Conservation (phyloP, 1,140 invertebrate genomes). For the Brachystomella parvula region DNA sequence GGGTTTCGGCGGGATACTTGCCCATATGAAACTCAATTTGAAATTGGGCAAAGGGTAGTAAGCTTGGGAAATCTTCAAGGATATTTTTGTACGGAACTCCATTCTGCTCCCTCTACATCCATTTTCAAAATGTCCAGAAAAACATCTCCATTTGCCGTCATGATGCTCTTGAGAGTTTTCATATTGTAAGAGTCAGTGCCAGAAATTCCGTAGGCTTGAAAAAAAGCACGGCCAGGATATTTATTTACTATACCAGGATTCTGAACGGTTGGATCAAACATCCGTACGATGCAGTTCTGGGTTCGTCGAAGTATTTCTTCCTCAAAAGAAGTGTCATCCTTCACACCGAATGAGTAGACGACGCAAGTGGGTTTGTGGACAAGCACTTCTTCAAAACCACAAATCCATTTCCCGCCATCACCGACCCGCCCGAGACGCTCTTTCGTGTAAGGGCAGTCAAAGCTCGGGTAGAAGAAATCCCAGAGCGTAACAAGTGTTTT, state of each 20-base stretch:
- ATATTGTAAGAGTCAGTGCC: neutral
- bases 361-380: neutral
- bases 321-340: conserved; percentile 17
- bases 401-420: conserved; percentile 18
- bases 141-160: neutral
- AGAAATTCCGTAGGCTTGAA: conserved; percentile 8
- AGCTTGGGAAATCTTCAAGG: conserved; percentile 12
- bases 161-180: neutral
- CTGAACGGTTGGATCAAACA: conserved; percentile 15
- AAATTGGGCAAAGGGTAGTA: conserved; percentile 24
- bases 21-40: conserved; percentile 20
- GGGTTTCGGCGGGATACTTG: too few relatives aligned
- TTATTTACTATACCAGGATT: neutral
- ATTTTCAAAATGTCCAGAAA: conserved; percentile 25
- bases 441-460: conserved; percentile 3
- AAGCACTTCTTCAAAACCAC: conserved; percentile 3
- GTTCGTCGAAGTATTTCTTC: conserved; percentile 2
- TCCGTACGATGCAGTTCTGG: conserved; percentile 13
- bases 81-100: neutral
- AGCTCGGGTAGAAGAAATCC: conserved; percentile 12
- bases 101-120: conserved; percentile 20
- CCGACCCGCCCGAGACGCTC: conserved; percentile 2
- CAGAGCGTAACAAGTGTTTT: neutral
- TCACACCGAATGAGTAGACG: conserved; percentile 21
- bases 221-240: conserved; percentile 1